A percentile compares a stretch with the other conserved stretches of the same genome.
Conservation (phyloP, 37 sponge, comb jelly and placozoan genomes). For the Spongia lamella region DNA sequence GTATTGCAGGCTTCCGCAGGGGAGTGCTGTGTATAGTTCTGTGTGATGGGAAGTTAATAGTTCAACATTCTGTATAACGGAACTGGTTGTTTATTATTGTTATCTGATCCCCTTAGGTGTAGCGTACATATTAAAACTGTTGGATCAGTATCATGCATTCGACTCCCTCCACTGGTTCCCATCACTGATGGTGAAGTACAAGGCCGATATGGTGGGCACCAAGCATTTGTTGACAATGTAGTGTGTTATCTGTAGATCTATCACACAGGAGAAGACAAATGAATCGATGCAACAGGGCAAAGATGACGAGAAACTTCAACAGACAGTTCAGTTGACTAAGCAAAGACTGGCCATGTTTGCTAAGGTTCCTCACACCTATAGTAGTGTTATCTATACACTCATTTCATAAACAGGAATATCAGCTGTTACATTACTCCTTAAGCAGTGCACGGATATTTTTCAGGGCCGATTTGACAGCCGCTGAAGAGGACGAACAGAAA, state of each 20-base stretch:
- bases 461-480: slow-evolving; percentile 91
- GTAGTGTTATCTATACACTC: slow-evolving; percentile 12
- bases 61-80: neutral
- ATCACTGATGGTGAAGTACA: slow-evolving; percentile 75
- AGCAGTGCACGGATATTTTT: slow-evolving; percentile 97
- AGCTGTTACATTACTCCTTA: slow-evolving; percentile 88
- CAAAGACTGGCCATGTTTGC: slow-evolving; percentile 79
- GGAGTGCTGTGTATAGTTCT: too few relatives aligned
- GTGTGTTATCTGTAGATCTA: neutral
- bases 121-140: slow-evolving; percentile 96
- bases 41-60: neutral
- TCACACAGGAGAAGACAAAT: slow-evolving; percentile 27
- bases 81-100: neutral
- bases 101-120: slow-evolving; percentile 47
- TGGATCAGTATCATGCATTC: slow-evolving; percentile 96
- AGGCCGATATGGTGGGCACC: slow-evolving; percentile 75
- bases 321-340: slow-evolving; percentile 84
- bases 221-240: neutral
- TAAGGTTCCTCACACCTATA: slow-evolving; percentile 59
- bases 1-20: neutral
- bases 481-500: slow-evolving; percentile 52
- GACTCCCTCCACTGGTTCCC: slow-evolving; percentile 98
- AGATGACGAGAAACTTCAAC: slow-evolving; percentile 85
- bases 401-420: slow-evolving; percentile 77
- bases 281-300: slow-evolving; percentile 43